Evolutionary conservation across 35 echinoderm and acorn worm genomes (phyloP), one percentile per base, ranked within the genome.

Genomic region (Apostichopus japonicus): DNA sequence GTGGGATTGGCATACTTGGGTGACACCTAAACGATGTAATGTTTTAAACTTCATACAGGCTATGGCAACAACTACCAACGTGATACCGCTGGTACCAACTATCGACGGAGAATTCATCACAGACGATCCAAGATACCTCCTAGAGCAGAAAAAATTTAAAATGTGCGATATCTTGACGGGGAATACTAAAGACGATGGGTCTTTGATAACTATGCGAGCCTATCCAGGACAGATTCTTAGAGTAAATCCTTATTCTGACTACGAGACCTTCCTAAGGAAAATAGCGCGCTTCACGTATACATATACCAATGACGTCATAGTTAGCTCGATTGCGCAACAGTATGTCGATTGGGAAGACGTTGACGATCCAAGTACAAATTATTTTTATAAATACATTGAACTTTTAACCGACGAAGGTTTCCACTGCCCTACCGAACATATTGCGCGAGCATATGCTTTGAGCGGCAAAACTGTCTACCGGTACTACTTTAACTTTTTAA

Each of bases 401-500:
- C 25, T 97, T 19, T 56, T 90, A 1, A 93, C 90, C 27, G 96
- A 98, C 59, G 86, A 84, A 63, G 21, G 58, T 14, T 98, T 98
- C 78, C 79, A 89, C 19, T 95, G 94, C 57, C 94, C 96, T 15
- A 88, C 62, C n/a, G 94, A 98, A 55, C 77, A 61, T 17, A 75
- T 77, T 10, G 92, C 92, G 0, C 75, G 96, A n/a, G 56, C 95
- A 16, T 90, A 95, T 61, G 58, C 76, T 4, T 51, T 80, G 11
- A 80, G 56, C 11, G 94, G 96, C 0, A 55, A 87, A 6, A 91
- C 53, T 22, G 90, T 94, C 5, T 98, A 93, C 33, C 25, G 82
- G 16, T 98, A 98, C 62, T 87, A 93, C 24, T 86, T 95, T 91
- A 98, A 90, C 23, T 92, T 93, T 63, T 51, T 77, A 14, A 90